Evolutionary conservation across 1,140 invertebrate species (phyloP).

Genomic region (Drosophila insularis): DNA sequence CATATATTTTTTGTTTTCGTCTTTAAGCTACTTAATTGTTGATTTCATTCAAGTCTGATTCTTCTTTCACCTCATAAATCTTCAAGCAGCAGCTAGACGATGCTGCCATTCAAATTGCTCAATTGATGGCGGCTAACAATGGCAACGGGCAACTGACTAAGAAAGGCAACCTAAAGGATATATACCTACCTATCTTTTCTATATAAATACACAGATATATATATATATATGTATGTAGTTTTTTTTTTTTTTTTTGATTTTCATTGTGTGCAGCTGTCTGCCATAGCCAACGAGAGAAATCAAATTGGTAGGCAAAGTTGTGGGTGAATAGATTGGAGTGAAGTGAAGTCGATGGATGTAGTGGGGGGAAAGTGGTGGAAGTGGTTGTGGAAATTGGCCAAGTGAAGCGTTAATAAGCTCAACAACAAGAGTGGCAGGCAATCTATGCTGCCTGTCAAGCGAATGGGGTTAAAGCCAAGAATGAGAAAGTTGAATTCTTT

Average conservation of each 20-base stretch:
- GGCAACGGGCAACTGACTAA: slow-evolving; percentile 7
- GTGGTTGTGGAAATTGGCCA: slow-evolving; percentile 11
- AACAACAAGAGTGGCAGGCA: slow-evolving; percentile 35
- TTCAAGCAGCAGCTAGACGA: slow-evolving; percentile 24
- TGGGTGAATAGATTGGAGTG: slow-evolving; percentile 15
- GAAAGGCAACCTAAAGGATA: slow-evolving; percentile 30
- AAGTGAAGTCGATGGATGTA: background rate
- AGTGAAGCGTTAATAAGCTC: slow-evolving; percentile 70
- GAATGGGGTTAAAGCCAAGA: slow-evolving; percentile 4
- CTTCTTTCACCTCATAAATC: slow-evolving; percentile 55
- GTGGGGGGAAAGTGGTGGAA: slow-evolving; percentile 1
- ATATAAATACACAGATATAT: background rate
- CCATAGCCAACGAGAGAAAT: background rate
- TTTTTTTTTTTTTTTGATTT: background rate
- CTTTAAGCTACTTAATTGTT: slow-evolving; percentile 71
- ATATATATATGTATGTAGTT: background rate
- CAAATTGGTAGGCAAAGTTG: slow-evolving; percentile 20
- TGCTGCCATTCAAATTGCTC: slow-evolving; percentile 55
- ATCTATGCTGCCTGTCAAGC: slow-evolving; percentile 51
- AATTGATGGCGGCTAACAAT: slow-evolving; percentile 54
- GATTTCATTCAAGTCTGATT: slow-evolving; percentile 15
- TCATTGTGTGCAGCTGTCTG: slow-evolving; percentile 49
- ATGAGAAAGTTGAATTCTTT: slow-evolving; percentile 7
- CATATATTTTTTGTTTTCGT: slow-evolving; percentile 18
- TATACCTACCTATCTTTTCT: background rate